Evolutionary conservation across 2,888 invertebrate species (phyloP).

Genomic region (Scotopteryx bipunctaria): DNA sequence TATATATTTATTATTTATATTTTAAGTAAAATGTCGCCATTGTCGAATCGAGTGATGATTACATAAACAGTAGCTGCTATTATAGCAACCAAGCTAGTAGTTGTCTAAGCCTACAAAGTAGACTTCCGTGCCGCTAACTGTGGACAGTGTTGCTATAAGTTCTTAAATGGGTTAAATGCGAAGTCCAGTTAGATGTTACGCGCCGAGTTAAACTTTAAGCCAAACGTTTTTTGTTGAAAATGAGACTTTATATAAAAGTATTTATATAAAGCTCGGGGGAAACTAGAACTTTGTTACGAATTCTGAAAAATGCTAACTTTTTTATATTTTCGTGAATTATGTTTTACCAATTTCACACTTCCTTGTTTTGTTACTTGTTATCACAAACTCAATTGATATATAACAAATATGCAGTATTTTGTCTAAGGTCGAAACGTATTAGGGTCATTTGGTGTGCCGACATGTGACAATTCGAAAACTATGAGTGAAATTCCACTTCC

Average conservation of each 20-base stretch:
- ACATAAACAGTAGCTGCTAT: background rate
- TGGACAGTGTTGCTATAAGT: slow-evolving; percentile 35
- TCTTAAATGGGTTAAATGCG: slow-evolving; percentile 41
- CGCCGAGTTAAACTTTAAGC: background rate
- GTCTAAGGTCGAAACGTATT: no score
- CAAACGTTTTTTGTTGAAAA: background rate
- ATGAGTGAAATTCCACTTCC: slow-evolving; percentile 30
- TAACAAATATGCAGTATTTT: no score
- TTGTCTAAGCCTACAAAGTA: slow-evolving; percentile 49
- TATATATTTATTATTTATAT: no score
- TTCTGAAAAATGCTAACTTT: background rate
- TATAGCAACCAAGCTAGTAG: slow-evolving; percentile 39
- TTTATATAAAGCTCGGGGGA: background rate
- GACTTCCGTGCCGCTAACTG: slow-evolving; percentile 45
- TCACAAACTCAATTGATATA: no score
- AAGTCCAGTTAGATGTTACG: slow-evolving; percentile 11
- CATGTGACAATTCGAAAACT: slow-evolving; percentile 27
- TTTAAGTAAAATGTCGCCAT: no score
- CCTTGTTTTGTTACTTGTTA: no score
- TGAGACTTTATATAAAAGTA: background rate
- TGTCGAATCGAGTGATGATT: background rate
- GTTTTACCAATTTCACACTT: no score
- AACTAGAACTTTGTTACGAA: background rate
- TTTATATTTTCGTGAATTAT: no score
- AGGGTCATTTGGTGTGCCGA: no score